Percentiles rank a stretch among this genome's conserved stretches.
Evolutionary conservation across 2,888 invertebrate species (phyloP).

Genomic region (Macaria liturata): DNA sequence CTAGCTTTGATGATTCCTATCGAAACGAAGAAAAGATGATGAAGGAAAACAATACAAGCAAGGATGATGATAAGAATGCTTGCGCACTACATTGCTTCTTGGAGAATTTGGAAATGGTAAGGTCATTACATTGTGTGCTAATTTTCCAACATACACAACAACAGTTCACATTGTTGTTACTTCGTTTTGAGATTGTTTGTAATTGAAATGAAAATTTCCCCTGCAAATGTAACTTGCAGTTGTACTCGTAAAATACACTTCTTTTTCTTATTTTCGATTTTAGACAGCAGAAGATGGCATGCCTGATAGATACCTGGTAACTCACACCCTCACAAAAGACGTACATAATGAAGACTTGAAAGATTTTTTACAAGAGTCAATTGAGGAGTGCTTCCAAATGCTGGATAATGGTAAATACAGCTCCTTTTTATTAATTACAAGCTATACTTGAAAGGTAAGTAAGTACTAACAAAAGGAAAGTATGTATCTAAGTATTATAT

Average conservation of each 20-base stretch:
- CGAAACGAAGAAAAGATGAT: slow-evolving; percentile 53
- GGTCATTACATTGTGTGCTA: slow-evolving; percentile 15
- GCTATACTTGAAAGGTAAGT: background rate
- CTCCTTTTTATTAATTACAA: background rate
- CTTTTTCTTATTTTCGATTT: too few species aligned
- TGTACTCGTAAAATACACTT: too few species aligned
- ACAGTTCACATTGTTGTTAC: too few species aligned
- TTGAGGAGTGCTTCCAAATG: slow-evolving; percentile 88
- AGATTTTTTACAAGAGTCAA: slow-evolving; percentile 87
- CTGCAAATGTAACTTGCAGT: too few species aligned
- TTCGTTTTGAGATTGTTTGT: too few species aligned
- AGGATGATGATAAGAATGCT: slow-evolving; percentile 54
- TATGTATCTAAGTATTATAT: too few species aligned
- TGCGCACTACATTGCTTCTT: slow-evolving; percentile 89
- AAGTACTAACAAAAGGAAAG: too few species aligned
- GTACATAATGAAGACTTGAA: slow-evolving; percentile 85
- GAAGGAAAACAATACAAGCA: slow-evolving; percentile 52
- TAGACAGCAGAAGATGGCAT: slow-evolving; percentile 84
- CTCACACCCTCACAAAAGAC: slow-evolving; percentile 84
- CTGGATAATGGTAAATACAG: slow-evolving; percentile 72
- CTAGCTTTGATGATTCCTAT: slow-evolving; percentile 46
- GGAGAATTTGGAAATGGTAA: slow-evolving; percentile 87
- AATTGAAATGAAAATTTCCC: too few species aligned
- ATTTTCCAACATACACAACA: too few species aligned
- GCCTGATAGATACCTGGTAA: slow-evolving; percentile 86